Conservation (phyloP, 2,113 vertebrate genomes). For the Zosterops borbonicus region DNA sequence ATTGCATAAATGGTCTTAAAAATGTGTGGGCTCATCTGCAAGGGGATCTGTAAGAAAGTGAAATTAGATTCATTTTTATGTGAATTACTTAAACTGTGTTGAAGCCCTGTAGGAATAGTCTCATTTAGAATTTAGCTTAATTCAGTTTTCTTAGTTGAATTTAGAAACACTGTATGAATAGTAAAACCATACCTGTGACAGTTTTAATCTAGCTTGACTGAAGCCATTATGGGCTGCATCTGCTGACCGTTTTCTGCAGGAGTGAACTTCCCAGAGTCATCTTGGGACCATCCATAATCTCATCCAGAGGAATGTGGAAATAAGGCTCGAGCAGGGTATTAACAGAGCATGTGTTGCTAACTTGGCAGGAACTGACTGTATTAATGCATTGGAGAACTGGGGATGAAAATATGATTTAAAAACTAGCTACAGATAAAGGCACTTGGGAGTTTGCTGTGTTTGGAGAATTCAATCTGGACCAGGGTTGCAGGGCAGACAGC, state of each 20-base stretch:
- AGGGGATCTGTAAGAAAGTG: slow-evolving; percentile 3
- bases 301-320: not conserved
- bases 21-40: slow-evolving; percentile 25
- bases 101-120: not conserved
- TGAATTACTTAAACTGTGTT: not conserved
- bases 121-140: slow-evolving; percentile 19
- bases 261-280: not conserved
- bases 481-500: not conserved
- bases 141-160: slow-evolving; percentile 32
- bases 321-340: not conserved
- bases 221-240: not conserved
- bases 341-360: not conserved
- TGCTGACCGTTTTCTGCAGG: not conserved
- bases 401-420: not conserved
- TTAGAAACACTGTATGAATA: not conserved
- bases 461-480: not conserved
- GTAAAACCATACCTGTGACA: not conserved
- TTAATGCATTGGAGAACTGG: not conserved
- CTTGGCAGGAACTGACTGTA: not conserved
- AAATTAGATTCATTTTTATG: slow-evolving; percentile 23
- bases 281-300: not conserved
- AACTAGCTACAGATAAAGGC: not conserved
- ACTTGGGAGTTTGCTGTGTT: not conserved
- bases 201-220: not conserved
- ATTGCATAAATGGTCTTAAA: not conserved